Base-by-base conservation (phyloP, 2,888 invertebrate species). In the Lamproptera curius region DNA sequence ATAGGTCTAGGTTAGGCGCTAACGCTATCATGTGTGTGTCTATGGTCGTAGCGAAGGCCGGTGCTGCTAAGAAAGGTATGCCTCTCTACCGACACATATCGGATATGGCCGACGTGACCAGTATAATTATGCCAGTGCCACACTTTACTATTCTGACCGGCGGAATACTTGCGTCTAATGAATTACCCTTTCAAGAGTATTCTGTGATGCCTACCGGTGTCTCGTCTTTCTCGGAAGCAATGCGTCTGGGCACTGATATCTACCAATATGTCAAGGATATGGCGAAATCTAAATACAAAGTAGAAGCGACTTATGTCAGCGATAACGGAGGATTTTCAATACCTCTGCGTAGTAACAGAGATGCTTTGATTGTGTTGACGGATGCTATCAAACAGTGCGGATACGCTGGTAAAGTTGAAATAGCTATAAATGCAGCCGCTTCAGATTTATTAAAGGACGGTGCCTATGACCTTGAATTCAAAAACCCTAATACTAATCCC, bases 261-360 rank as follows among this genome's bases (percentile, higher is more conserved):
- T 99, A 99, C 77, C 97, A 96, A 62, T 96, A 96, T 66, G 92
- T 98, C 63, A 92, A 96, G 76, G 95, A 96, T 71, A 94, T 95
- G 44, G 96, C 99, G 73, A 94, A 95, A 81, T 90, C 91, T 54
- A 96, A 97, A 82, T 95, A 93, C 67, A 96, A 97, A 50, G 90
- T 97, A 57, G 97, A 98, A 79, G 93, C 94, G 33, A 95, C 96
- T 6, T 95, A 97, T 61, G 98, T 98, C 1, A 97, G 97, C 56
- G 97, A 98, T 81, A 96, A 96, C 73, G 99, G 99, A 71, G 99
- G 99, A 45, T 99, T 99, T 75, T 97, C 99, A 34, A 97, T 98
- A 50, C 98, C 99, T 70, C 94, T 99, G 62, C 91, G 92, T 59
- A 95, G 95, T 73, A 97, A 98, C 84, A 95, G 96, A 77, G 99